A percentile compares a stretch with the other conserved stretches of the same genome.
Conservation (phyloP, 2,797 vertebrate species). For the Typhlichthys eigenmanni region DNA sequence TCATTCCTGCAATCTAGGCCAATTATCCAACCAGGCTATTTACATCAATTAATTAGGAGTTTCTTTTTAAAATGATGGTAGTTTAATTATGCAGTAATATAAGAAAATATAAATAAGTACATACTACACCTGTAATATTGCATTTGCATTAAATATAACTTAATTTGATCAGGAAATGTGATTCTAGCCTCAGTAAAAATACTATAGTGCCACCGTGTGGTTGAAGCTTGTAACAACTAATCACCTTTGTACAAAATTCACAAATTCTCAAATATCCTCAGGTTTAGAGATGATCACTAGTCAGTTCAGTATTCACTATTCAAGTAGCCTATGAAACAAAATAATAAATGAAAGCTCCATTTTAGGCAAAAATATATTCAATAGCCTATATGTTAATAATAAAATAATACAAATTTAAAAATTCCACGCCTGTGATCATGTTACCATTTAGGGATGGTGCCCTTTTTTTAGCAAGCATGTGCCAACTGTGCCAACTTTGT, state of each 20-base stretch:
- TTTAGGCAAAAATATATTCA: too few species aligned
- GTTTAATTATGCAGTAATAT: neutral
- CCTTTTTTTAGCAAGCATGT: too few species aligned
- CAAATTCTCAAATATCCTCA: neutral
- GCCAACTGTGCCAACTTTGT: too few species aligned
- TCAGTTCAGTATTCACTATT: neutral
- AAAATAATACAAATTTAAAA: too few species aligned
- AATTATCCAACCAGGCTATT: constrained; percentile 13
- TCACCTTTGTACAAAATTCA: neutral
- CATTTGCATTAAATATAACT: too few species aligned
- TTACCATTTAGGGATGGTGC: too few species aligned
- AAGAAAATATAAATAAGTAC: neutral
- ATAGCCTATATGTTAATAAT: too few species aligned
- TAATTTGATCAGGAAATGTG: too few species aligned
- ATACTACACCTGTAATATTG: too few species aligned
- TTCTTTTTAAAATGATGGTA: neutral
- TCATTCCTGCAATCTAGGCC: constrained; percentile 33
- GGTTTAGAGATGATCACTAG: neutral
- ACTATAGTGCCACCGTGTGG: constrained; percentile 61
- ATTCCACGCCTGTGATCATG: too few species aligned
- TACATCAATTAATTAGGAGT: constrained; percentile 10
- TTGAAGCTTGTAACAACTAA: constrained; percentile 3
- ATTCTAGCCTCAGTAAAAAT: neutral
- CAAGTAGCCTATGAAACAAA: neutral
- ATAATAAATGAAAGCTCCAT: neutral